Percentiles rank a stretch among this genome's conserved stretches.
Evolutionary conservation across 2,888 invertebrate genomes (phyloP).

Genomic region (Nymphalis c-album): DNA sequence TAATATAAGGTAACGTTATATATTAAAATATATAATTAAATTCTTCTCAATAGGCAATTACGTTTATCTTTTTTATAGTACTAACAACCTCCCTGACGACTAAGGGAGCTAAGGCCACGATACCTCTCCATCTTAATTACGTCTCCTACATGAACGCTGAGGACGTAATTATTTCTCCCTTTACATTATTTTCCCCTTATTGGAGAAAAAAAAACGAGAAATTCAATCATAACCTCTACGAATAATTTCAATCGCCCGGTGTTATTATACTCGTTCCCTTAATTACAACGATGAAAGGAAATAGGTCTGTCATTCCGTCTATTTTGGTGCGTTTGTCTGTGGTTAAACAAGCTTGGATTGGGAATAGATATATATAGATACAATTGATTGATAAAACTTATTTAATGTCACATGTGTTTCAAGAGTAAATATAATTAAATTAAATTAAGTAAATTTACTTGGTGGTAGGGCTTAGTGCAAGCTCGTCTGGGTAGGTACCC

Average conservation of each 20-base stretch:
- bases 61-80: not conserved
- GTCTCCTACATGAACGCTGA: conserved; percentile 48
- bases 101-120: conserved; percentile 43
- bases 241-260: conserved; percentile 44
- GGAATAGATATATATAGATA: not conserved
- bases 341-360: not conserved
- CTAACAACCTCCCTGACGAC: conserved; percentile 16
- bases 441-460: too few relatives aligned
- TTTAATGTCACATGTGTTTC: not conserved
- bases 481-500: too few relatives aligned
- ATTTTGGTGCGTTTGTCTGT: not conserved
- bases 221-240: conserved; percentile 52
- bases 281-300: conserved; percentile 31
- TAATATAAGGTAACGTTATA: too few relatives aligned
- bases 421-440: too few relatives aligned
- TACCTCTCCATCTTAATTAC: conserved; percentile 59
- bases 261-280: conserved; percentile 27
- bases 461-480: too few relatives aligned
- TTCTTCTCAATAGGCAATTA: not conserved
- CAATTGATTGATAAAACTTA: not conserved
- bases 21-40: not conserved
- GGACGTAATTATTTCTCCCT: conserved; percentile 62
- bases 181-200: conserved; percentile 44
- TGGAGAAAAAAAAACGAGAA: conserved; percentile 39
- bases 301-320: conserved; percentile 19